phyloP scores from a whole-genome alignment of 2,797 vertebrate genomes.

The Anguilla marmorata region DNA sequence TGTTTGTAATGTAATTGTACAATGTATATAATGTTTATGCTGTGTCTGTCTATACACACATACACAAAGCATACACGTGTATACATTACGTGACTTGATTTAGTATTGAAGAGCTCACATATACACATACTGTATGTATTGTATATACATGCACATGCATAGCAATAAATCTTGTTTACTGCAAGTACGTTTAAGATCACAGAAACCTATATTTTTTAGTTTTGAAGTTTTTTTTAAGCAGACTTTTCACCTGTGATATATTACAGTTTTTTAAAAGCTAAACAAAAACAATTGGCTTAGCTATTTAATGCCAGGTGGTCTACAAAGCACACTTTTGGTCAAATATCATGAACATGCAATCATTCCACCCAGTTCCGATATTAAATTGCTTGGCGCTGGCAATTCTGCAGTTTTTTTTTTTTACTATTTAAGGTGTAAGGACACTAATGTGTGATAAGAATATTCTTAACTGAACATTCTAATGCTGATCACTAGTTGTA shows the following conservation, averaged over 20 bases:
- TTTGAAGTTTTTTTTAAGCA: neutral
- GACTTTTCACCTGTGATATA: neutral
- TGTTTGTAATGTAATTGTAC: too few species aligned
- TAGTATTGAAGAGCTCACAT: neutral
- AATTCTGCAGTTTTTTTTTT: neutral
- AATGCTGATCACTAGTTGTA: too few species aligned
- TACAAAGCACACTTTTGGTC: neutral
- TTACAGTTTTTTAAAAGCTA: neutral
- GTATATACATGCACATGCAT: neutral
- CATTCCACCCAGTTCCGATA: neutral
- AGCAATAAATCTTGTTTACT: neutral
- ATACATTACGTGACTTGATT: neutral
- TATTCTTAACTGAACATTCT: too few species aligned
- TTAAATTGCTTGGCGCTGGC: neutral
- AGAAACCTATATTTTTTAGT: neutral
- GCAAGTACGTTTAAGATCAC: neutral
- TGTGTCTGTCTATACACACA: neutral
- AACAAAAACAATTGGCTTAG: neutral
- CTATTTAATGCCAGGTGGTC: neutral
- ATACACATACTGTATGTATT: neutral
- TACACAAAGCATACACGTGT: neutral
- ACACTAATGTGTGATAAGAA: too few species aligned
- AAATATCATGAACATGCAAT: neutral
- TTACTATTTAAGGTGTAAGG: too few species aligned
- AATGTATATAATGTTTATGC: neutral